These are phyloP conservation scores for Myodes glareolus DNA, from an alignment of 2,113 vertebrate species.

Conservation along the genomic window DNA sequence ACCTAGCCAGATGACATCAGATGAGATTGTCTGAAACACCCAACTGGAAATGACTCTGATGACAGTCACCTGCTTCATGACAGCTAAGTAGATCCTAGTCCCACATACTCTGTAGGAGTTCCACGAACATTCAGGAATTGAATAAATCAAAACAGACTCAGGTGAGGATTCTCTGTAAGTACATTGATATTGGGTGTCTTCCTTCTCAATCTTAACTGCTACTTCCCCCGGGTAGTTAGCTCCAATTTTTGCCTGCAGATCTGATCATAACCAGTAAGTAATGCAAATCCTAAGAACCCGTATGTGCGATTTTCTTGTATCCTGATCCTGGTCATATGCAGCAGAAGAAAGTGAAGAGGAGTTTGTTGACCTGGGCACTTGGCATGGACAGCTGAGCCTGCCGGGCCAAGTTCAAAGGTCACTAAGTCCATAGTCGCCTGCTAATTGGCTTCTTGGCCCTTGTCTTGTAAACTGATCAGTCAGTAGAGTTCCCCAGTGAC, in stretches of 20 bases:
- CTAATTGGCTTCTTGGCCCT: neutral
- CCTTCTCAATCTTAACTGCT: neutral
- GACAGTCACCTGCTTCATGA: rapidly evolving
- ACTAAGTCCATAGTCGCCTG: neutral
- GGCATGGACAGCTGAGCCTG: neutral
- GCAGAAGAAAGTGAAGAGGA: neutral
- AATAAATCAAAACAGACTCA: neutral
- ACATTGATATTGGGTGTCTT: rapidly evolving
- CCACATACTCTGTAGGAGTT: neutral
- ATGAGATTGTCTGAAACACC: neutral
- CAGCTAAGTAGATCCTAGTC: rapidly evolving
- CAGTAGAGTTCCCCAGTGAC: neutral
- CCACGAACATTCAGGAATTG: neutral
- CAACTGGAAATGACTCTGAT: neutral
- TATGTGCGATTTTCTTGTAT: neutral
- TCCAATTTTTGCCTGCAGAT: neutral
- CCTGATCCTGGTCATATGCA: neutral
- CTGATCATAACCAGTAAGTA: neutral
- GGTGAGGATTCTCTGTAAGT: neutral
- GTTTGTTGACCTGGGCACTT: neutral
- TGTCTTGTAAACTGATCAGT: neutral
- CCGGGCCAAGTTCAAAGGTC: slow-evolving; percentile 74
- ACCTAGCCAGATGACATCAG: neutral
- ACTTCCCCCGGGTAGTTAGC: neutral
- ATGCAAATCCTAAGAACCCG: neutral